phyloP scores from a whole-genome alignment of 2,888 invertebrate genomes.

The Petrophora chlorosata region DNA sequence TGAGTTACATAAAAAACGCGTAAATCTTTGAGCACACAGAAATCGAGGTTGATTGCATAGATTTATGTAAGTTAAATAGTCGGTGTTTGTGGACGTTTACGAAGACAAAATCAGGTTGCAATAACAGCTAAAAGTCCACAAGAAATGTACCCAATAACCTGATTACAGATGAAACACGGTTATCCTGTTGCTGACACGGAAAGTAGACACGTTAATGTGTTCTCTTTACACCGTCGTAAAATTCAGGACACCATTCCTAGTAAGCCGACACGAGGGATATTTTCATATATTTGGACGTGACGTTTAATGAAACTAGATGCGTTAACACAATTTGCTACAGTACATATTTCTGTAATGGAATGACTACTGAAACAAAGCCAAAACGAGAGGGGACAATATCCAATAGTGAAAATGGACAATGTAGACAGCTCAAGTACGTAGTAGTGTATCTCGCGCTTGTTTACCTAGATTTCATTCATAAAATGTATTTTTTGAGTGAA shows the following conservation, averaged over 20 bases:
- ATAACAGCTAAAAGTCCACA: conserved; percentile 58
- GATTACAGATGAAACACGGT: conserved; percentile 67
- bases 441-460: too few species aligned
- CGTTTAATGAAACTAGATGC: conserved; percentile 1
- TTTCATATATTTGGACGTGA: not conserved
- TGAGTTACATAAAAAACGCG: conserved; percentile 28
- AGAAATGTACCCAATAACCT: conserved; percentile 57
- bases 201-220: conserved; percentile 35
- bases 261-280: conserved; percentile 18
- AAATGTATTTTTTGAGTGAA: too few species aligned
- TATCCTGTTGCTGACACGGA: conserved; percentile 48
- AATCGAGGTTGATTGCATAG: conserved; percentile 38
- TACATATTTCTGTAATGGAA: too few species aligned
- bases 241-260: conserved; percentile 29
- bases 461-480: too few species aligned
- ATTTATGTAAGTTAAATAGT: conserved; percentile 32
- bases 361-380: too few species aligned
- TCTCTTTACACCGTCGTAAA: conserved; percentile 27
- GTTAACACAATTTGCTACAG: too few species aligned
- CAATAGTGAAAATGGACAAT: too few species aligned
- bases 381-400: too few species aligned
- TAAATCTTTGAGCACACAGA: conserved; percentile 32
- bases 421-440: too few species aligned
- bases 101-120: conserved; percentile 44
- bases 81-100: conserved; percentile 20